Evolutionary conservation across 2,113 vertebrate genomes (phyloP).

Genomic region (Plectropomus leopardus): DNA sequence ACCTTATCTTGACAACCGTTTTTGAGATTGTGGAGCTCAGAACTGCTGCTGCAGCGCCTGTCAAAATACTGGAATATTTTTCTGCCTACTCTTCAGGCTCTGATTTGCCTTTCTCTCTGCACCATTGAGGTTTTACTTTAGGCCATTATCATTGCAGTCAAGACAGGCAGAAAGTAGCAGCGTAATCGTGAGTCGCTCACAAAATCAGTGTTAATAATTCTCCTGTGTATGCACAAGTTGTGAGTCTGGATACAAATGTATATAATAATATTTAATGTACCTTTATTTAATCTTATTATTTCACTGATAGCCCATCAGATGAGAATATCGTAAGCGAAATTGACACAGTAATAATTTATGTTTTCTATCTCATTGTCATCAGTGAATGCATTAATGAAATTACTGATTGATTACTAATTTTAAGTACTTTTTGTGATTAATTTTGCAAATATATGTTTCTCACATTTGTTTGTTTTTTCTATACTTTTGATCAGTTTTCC

Average conservation of each 20-base stretch:
- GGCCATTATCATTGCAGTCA: background rate
- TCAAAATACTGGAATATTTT: conserved; percentile 37
- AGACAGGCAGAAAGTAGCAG: background rate
- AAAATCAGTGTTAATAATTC: background rate
- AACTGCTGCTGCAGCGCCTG: conserved; percentile 31
- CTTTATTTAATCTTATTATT: background rate
- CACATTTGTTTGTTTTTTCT: background rate
- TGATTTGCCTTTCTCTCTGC: conserved; percentile 17
- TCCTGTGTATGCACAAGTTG: background rate
- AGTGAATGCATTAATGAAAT: background rate
- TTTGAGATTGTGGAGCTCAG: background rate
- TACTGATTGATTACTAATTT: background rate
- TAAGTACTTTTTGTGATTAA: background rate
- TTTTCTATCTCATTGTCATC: background rate
- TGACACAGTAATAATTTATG: background rate
- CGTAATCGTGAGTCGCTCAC: background rate
- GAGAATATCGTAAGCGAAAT: too few species aligned
- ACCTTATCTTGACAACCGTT: conserved; percentile 15
- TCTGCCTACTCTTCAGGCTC: background rate
- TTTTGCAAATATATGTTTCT: background rate
- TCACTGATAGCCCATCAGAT: too few species aligned
- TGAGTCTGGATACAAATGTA: background rate
- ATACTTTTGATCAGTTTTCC: background rate
- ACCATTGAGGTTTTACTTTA: conserved; percentile 2
- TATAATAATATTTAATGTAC: background rate